Evolutionary conservation across 2,888 invertebrate species (phyloP), one percentile per base, ranked within the genome.

Genomic region (Sphaeridia pumilis): DNA sequence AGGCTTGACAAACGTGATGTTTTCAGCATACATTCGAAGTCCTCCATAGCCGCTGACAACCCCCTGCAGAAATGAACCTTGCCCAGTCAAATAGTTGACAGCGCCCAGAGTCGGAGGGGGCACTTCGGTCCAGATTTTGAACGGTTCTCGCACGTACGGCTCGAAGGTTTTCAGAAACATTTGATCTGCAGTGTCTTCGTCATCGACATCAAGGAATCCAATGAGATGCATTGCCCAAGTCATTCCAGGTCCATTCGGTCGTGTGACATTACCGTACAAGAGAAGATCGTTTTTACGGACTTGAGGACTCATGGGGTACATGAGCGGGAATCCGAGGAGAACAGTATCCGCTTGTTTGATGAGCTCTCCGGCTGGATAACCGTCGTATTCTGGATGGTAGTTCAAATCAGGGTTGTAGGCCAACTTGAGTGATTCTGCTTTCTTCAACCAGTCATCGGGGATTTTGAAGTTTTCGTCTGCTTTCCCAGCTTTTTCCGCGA

Each of bases 211-310:
- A 43, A 73, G 56, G 66, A 69, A 70, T 17, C 70, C 70, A 47
- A 72, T 67, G n/a, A 70, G 60, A 58, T 69, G 72, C 69, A 73
- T 72, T 10, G 69, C 66, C 73, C 73, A 73, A 0, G 73, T 72
- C 72, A 72, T 73, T 1, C 72, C 72, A 2, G 73, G 72, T 3
- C 72, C 72, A 52, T 58, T 55, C n/a, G 52, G 46, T 22, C 65
- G 46, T 1, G 65, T 65, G 34, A 70, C 70, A 54, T 68, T 65
- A 52, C 67, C 64, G 62, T 69, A 70, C 4, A 67, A 58, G 2
- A 60, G 57, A 20, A 73, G 65, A 57, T 73, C 71, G 54, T 71
- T 71, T 28, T 54, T 46, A 14, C 69, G 55, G 1, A 67, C 65
- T 12, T 61, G 52, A 14, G 55, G 42, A 1, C 65, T 49, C 67